Conservation (phyloP, 2,113 vertebrate species). For the Paramormyrops kingsleyae region DNA sequence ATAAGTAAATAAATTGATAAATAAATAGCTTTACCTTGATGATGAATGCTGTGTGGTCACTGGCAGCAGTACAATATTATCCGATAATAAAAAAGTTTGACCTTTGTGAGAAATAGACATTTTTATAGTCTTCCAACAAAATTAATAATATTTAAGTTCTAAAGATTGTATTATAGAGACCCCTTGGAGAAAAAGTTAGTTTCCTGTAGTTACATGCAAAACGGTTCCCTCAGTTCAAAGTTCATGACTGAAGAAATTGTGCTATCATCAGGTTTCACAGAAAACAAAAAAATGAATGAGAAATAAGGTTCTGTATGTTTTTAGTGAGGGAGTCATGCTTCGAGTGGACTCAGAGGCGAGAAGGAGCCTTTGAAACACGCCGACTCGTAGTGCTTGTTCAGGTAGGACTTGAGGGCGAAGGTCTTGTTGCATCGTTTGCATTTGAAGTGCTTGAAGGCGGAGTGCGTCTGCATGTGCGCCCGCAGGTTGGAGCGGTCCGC, state of each 20-base stretch:
- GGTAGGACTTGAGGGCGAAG: conserved; percentile 86
- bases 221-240: conserved; percentile 62
- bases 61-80: conserved; percentile 56
- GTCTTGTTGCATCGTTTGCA: conserved; percentile 92
- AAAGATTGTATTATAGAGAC: conserved; percentile 50
- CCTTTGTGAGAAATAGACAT: conserved; percentile 50
- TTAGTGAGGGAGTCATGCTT: conserved; percentile 54
- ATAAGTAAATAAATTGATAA: conserved; percentile 38
- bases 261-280: conserved; percentile 56
- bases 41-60: conserved; percentile 36
- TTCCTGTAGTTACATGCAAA: conserved; percentile 61
- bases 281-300: neutral
- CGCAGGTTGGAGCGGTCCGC: conserved; percentile 90
- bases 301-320: conserved; percentile 43
- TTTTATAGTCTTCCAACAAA: conserved; percentile 43
- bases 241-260: conserved; percentile 64
- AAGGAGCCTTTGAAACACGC: conserved; percentile 84
- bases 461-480: conserved; percentile 94
- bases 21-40: conserved; percentile 40
- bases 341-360: conserved; percentile 57
- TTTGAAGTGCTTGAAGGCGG: conserved; percentile 91
- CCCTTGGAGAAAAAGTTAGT: conserved; percentile 42
- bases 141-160: conserved; percentile 45
- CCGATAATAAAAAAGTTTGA: conserved; percentile 46
- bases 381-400: conserved; percentile 93